Evolutionary conservation across 1,140 invertebrate species (phyloP).

Genomic region (Vanessa atalanta): DNA sequence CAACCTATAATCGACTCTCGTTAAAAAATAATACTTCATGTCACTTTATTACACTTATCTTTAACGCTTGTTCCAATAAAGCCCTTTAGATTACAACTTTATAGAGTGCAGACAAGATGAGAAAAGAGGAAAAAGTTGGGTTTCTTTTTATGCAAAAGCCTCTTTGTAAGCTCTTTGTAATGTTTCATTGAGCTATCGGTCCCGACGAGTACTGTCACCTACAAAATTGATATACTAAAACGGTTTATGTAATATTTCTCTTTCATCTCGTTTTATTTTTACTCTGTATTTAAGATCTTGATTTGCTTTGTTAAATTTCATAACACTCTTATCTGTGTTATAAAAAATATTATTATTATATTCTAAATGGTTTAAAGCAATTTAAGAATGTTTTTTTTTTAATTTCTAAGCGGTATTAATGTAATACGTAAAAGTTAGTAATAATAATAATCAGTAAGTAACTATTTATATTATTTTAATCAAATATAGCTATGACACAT

Average conservation of each 20-base stretch:
- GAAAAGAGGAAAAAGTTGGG: constrained; percentile 36
- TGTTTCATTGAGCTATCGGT: constrained; percentile 40
- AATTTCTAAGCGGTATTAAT: too few relatives aligned
- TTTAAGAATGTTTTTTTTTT: too few relatives aligned
- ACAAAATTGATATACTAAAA: constrained; percentile 41
- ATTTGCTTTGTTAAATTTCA: too few relatives aligned
- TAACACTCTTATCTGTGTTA: too few relatives aligned
- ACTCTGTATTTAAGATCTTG: too few relatives aligned
- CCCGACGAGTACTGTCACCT: constrained; percentile 28
- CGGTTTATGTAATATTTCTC: constrained; percentile 36
- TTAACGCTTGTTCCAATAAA: constrained; percentile 37
- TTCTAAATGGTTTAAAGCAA: too few relatives aligned
- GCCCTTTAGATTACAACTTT: constrained; percentile 37
- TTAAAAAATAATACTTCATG: background rate
- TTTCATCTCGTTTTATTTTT: background rate
- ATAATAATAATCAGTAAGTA: too few relatives aligned
- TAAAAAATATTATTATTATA: too few relatives aligned
- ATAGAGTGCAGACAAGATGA: constrained; percentile 35
- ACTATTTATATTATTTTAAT: too few relatives aligned
- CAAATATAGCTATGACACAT: too few relatives aligned
- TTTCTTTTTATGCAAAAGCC: constrained; percentile 38
- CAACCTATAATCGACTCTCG: background rate
- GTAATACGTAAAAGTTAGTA: too few relatives aligned
- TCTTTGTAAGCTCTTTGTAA: constrained; percentile 49
- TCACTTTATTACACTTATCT: constrained; percentile 26